Percentiles rank a stretch among this genome's conserved stretches.
Evolutionary conservation across 2,797 vertebrate species (phyloP).

Genomic region (Hozukius guyotensis): DNA sequence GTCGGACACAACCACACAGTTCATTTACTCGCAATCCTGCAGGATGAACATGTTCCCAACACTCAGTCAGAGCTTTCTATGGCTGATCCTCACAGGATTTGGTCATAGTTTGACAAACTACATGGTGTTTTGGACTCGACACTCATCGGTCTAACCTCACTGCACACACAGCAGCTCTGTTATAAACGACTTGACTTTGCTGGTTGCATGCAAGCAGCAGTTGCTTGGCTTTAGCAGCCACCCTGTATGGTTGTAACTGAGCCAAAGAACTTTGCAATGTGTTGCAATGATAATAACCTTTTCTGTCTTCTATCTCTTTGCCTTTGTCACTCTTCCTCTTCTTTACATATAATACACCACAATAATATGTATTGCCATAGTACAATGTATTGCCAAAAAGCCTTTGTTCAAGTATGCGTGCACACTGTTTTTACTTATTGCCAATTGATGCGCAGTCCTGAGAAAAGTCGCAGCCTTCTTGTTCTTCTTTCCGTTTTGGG

Average conservation of each 20-base stretch:
- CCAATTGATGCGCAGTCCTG: slow-evolving; percentile 39
- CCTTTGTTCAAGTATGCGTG: slow-evolving; percentile 55
- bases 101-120: background rate
- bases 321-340: slow-evolving; percentile 13
- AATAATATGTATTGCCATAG: slow-evolving; percentile 49
- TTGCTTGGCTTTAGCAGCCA: slow-evolving; percentile 43
- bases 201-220: slow-evolving; percentile 46
- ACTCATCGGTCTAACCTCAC: slow-evolving; percentile 14
- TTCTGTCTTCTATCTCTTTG: background rate
- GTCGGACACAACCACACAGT: slow-evolving; percentile 13
- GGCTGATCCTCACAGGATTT: slow-evolving; percentile 8
- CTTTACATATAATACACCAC: slow-evolving; percentile 44
- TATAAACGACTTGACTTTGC: slow-evolving; percentile 16
- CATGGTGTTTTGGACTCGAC: background rate
- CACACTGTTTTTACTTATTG: slow-evolving; percentile 38
- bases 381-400: slow-evolving; percentile 66
- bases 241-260: slow-evolving; percentile 50
- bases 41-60: slow-evolving; percentile 20
- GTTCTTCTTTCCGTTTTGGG: slow-evolving; percentile 16
- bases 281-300: slow-evolving; percentile 33
- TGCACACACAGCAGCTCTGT: slow-evolving; percentile 32
- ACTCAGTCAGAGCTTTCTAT: slow-evolving; percentile 16
- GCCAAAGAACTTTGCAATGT: slow-evolving; percentile 67
- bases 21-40: slow-evolving; percentile 15
- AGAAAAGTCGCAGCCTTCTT: slow-evolving; percentile 17